Base-by-base conservation (phyloP, 2,888 invertebrate genomes). In the Andrena fulva region DNA sequence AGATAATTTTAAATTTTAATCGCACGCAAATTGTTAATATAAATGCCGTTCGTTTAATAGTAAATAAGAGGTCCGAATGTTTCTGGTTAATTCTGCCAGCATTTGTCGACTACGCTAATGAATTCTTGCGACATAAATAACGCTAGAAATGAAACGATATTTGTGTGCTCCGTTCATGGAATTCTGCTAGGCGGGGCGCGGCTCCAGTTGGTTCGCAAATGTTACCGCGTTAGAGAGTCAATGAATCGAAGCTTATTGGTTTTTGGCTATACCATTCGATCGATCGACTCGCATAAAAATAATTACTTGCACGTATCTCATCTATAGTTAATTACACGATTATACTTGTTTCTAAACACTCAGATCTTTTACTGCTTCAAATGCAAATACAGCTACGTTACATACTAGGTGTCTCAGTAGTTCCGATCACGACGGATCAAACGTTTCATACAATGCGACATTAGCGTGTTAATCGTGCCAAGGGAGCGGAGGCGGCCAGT, bases 301-400 rank as follows among this genome's bases (percentile, higher is more conserved):
- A 82, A 87, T 81, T 83, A 84, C 82, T 82, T 85, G 84, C 72
- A 80, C 76, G 64, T 87, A 88, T 83, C 77, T 87, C 73, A 54
- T 80, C 83, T 81, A 86, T 77, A 69, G 80, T 86, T 85, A 87
- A 89, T 90, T 83, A 89, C 86, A 88, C 69, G 86, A 82, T 89
- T 82, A 89, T 87, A 88, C 85, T 84, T 86, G 80, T 89, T 85
- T 77, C 87, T 90, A 91, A 89, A 91, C 89, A 90, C 82, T 90
- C 90, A 91, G 89, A 91, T 87, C 86, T 89, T 54, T 89, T 89
- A 86, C 86, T 85, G 86, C 87, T 89, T 85, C 78, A 52, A 80
- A 80, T 80, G 68, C 48, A 80, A 78, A 80, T 80, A 80, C 67
- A 79, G 84, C 91, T 91, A 90, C 84, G 77, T 89, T 90, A 89